Evolutionary conservation across 2,113 vertebrate species (phyloP).

Genomic region (Pycnonotus jocosus): DNA sequence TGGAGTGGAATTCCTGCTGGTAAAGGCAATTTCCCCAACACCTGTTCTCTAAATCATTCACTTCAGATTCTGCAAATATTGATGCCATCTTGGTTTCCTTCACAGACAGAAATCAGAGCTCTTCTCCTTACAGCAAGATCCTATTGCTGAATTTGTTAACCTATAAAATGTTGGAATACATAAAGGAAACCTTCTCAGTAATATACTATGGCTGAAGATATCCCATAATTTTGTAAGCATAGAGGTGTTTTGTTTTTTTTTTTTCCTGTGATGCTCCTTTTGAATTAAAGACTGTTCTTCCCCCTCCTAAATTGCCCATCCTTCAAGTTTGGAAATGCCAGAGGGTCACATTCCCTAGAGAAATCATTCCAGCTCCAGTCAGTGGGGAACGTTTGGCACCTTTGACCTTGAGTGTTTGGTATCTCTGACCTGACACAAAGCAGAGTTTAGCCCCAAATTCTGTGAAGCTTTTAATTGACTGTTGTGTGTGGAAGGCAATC

Average conservation of each 20-base stretch:
- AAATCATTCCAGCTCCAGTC: not conserved
- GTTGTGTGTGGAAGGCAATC: not conserved
- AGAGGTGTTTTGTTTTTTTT: not conserved
- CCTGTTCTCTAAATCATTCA: conserved; percentile 18
- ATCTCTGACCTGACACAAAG: not conserved
- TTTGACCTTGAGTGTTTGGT: not conserved
- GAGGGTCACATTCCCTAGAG: not conserved
- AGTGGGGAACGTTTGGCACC: not conserved
- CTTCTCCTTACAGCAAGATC: conserved; percentile 46
- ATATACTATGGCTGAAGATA: not conserved
- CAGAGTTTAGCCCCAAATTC: not conserved
- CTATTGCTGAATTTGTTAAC: conserved; percentile 51
- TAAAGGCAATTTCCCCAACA: conserved; percentile 26
- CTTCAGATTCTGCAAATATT: conserved; percentile 46
- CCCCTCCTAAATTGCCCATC: not conserved
- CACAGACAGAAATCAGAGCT: conserved; percentile 55
- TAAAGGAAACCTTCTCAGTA: not conserved
- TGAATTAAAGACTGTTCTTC: not conserved
- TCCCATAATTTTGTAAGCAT: not conserved
- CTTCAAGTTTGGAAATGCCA: not conserved
- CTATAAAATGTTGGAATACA: conserved; percentile 7
- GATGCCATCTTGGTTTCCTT: conserved; percentile 51
- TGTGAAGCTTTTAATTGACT: not conserved
- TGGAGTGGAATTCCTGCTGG: conserved; percentile 16
- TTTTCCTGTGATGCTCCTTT: not conserved